Conservation (phyloP, 2,797 vertebrate species). For the Tokudaia muenninki region DNA sequence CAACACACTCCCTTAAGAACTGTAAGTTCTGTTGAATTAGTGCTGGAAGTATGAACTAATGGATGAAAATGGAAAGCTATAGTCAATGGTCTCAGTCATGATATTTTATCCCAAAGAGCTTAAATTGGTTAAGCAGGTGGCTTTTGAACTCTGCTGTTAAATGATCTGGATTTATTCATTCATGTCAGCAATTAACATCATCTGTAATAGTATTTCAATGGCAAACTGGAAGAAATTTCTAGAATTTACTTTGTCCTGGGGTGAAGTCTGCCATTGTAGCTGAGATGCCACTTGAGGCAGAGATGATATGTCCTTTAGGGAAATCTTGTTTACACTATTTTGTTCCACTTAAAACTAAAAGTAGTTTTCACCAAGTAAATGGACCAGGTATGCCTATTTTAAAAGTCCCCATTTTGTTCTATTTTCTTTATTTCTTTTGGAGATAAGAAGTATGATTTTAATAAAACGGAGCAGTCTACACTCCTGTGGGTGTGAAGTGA, state of each 20-base stretch:
- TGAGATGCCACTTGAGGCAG: not conserved
- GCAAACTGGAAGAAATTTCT: not conserved
- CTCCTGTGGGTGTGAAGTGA: not conserved
- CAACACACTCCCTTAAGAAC: not conserved
- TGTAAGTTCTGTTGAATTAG: not conserved
- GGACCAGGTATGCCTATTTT: not conserved
- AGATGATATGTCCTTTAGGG: not conserved
- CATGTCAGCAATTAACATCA: not conserved
- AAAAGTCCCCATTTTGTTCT: not conserved
- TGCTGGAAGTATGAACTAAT: not conserved
- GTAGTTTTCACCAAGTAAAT: slow-evolving; percentile 5
- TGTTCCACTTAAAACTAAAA: slow-evolving; percentile 50
- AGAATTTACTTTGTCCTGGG: slow-evolving; percentile 15
- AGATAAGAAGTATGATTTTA: slow-evolving; percentile 18
- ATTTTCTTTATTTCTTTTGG: not conserved
- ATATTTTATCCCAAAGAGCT: not conserved
- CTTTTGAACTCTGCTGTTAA: not conserved
- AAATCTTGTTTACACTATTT: slow-evolving; percentile 5
- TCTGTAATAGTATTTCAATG: slow-evolving; percentile 6
- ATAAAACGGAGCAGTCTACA: not conserved
- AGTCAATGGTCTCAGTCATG: not conserved
- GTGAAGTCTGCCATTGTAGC: not conserved
- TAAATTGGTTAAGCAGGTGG: not conserved
- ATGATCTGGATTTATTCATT: slow-evolving; percentile 7
- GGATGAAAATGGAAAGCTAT: not conserved